Evolutionary conservation across 2,113 vertebrate species (phyloP), one percentile per base, ranked within the genome.

Genomic region (Corythornis cristatus): DNA sequence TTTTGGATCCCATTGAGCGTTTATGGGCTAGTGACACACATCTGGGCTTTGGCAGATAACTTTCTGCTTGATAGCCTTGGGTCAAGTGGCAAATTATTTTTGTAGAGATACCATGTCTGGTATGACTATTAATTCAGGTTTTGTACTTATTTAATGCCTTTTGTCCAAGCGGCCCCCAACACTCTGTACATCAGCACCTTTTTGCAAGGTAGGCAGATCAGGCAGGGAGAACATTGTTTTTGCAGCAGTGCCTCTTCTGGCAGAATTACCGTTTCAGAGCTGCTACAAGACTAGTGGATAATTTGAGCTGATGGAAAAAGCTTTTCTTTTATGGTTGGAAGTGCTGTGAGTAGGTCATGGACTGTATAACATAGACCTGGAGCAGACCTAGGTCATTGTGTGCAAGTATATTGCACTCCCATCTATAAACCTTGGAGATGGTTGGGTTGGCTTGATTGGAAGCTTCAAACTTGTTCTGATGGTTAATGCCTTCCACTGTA

Each of bases 11-110:
- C 5, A 21, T 46, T 67, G 28, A 1, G 0, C 12, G 1, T 84
- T 64, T 80, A 16, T 80, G 14, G 56, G 48, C 28, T 78, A 10
- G 9, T 46, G 62, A 66, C 56, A 54, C 45, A 50, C 50, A 43
- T 73, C 28, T 86, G 62, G 51, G 42, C 43, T 58, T 76, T 60
- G 73, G 56, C 66, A 83, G 66, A 68, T 90, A 3, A 3, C 31
- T 83, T 92, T 75, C 35, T 79, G 53, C 71, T 83, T 89, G 40
- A 56, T 65, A 84, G 62, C 37, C 74, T 56, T 46, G 51, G 66
- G 71, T 74, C 90, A 95, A 92, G 71, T 71, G 78, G 74, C 48
- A 87, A 61, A 85, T 93, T 87, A 71, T 93, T 95, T 94, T 85
- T 71, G 71, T 61, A 61, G 48, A 61, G 50, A 26, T 76, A 37